Evolutionary conservation across 2,888 invertebrate genomes (phyloP).

Genomic region (Hemithea aestivaria): DNA sequence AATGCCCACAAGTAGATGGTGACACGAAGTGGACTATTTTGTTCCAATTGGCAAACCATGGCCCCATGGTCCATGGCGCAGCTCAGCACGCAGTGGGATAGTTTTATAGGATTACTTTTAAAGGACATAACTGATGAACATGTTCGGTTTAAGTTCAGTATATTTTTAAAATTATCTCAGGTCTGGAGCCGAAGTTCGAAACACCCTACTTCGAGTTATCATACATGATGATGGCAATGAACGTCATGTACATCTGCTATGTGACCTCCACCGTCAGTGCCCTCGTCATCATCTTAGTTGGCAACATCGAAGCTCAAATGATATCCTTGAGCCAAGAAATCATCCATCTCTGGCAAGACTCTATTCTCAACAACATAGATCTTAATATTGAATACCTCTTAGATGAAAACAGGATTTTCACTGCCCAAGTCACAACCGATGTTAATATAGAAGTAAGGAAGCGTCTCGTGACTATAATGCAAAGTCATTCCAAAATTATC

Average conservation of each 20-base stretch:
- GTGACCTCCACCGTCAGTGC: slow-evolving; percentile 42
- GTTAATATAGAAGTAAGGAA: slow-evolving; percentile 28
- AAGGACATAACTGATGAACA: no score
- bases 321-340: slow-evolving; percentile 48
- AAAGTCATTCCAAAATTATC: slow-evolving; percentile 28
- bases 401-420: slow-evolving; percentile 3
- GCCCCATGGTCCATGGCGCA: no score
- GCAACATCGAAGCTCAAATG: slow-evolving; percentile 54
- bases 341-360: slow-evolving; percentile 42
- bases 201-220: slow-evolving; percentile 52
- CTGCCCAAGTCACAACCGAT: slow-evolving; percentile 2
- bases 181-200: slow-evolving; percentile 48
- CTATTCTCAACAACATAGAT: slow-evolving; percentile 29
- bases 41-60: no score
- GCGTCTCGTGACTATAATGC: slow-evolving; percentile 30
- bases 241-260: slow-evolving; percentile 35
- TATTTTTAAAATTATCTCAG: no score
- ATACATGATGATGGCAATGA: slow-evolving; percentile 25
- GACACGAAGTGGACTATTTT: no score
- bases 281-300: slow-evolving; percentile 43
- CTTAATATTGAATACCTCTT: slow-evolving; percentile 1
- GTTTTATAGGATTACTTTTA: no score
- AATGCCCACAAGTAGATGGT: no score
- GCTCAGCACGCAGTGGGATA: no score
- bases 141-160: no score